phyloP scores from a whole-genome alignment of 1,140 invertebrate genomes.

The Drosophila sechellia region DNA sequence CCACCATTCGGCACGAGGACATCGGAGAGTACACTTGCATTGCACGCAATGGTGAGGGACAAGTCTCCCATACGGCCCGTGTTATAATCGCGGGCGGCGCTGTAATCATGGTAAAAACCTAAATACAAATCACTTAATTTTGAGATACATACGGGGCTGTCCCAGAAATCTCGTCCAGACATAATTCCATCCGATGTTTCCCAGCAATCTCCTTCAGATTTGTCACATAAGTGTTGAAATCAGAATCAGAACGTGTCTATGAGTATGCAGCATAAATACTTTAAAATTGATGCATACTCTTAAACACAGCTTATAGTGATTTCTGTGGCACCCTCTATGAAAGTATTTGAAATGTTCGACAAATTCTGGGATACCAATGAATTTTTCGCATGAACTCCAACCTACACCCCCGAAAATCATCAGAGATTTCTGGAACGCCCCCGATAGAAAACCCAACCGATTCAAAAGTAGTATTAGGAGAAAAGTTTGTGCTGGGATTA shows the following conservation, averaged over 20 bases:
- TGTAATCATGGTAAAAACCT: constrained; percentile 88
- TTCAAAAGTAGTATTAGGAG: background rate
- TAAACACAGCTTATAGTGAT: background rate
- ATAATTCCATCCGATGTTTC: background rate
- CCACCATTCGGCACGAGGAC: constrained; percentile 94
- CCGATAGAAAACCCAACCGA: constrained; percentile 17
- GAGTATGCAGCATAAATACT: background rate
- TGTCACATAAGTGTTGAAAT: too few relatives aligned
- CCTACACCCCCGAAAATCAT: background rate
- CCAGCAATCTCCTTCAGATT: background rate
- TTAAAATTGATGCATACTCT: background rate
- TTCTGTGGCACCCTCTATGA: too few relatives aligned
- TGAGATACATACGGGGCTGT: constrained; percentile 25
- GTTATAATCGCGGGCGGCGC: constrained; percentile 97
- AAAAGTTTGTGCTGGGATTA: background rate
- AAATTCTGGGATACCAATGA: background rate
- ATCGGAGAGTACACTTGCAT: constrained; percentile 98
- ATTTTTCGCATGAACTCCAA: background rate
- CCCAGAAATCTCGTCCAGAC: background rate
- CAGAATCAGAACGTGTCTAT: background rate
- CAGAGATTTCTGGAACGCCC: background rate
- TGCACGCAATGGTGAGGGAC: constrained; percentile 96
- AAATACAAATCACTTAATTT: constrained; percentile 72
- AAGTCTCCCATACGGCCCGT: constrained; percentile 96
- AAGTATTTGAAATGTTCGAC: too few relatives aligned